Conservation (phyloP, 2,888 invertebrate genomes). For the Ametastegia equiseti region DNA sequence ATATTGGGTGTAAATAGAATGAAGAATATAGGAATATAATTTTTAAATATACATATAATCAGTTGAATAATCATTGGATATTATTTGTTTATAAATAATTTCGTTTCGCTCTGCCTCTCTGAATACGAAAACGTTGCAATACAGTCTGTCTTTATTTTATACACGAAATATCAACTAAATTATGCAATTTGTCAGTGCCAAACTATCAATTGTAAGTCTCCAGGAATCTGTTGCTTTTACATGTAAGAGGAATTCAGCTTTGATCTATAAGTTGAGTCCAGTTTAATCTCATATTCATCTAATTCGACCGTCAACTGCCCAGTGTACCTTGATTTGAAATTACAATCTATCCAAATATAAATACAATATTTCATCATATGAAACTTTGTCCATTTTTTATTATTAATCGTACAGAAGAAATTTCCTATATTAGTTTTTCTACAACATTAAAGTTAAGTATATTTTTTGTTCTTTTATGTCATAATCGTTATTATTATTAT, state of each 20-base stretch:
- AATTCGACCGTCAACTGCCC: too few species aligned
- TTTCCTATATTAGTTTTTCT: neutral
- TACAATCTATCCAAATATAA: too few species aligned
- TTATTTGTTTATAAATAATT: neutral
- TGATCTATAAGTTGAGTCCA: neutral
- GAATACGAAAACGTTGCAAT: neutral
- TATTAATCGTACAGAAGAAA: neutral
- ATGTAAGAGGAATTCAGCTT: neutral
- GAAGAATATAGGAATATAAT: neutral
- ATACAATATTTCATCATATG: neutral
- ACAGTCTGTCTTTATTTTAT: neutral
- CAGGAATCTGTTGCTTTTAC: neutral
- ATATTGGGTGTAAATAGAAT: constrained; percentile 38
- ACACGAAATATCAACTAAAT: neutral
- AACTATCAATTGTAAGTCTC: neutral
- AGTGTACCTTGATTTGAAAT: too few species aligned
- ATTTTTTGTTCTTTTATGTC: neutral
- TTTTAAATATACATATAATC: neutral
- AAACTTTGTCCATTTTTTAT: neutral
- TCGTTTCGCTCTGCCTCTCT: neutral
- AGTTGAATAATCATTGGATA: neutral
- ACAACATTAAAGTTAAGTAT: neutral
- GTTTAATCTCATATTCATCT: neutral
- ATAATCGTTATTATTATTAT: too few species aligned
- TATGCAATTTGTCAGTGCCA: neutral